Percentiles rank a stretch among this genome's conserved stretches.
These are phyloP conservation scores for Tragopan temminckii DNA, from an alignment of 2,797 vertebrate species.

Conservation along the genomic window DNA sequence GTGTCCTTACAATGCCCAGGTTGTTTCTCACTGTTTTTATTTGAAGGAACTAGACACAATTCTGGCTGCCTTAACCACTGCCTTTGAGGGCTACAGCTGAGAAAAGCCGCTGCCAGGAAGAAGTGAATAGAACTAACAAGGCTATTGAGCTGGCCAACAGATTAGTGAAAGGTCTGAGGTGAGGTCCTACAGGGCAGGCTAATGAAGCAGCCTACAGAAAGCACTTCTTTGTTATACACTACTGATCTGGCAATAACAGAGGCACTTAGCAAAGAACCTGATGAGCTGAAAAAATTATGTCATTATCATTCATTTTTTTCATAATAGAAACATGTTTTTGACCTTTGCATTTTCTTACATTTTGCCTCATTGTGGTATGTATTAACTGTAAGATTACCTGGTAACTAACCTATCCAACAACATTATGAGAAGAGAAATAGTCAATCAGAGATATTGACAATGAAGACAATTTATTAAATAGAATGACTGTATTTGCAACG, in stretches of 20 bases:
- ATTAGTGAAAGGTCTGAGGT: constrained; percentile 95
- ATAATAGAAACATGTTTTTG: constrained; percentile 87
- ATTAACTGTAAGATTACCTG: constrained; percentile 83
- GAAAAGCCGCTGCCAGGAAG: constrained; percentile 92
- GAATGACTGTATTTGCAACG: constrained; percentile 72
- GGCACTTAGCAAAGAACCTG: constrained; percentile 88
- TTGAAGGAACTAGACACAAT: constrained; percentile 91
- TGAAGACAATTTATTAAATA: constrained; percentile 73
- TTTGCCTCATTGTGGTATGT: constrained; percentile 75
- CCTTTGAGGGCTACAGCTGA: constrained; percentile 91
- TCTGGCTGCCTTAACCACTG: constrained; percentile 88
- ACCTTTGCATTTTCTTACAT: constrained; percentile 87
- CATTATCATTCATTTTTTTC: constrained; percentile 89
- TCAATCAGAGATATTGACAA: constrained; percentile 65
- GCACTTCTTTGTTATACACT: constrained; percentile 87
- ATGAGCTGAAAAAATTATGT: constrained; percentile 90
- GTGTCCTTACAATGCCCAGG: constrained; percentile 73
- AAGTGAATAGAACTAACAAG: constrained; percentile 96
- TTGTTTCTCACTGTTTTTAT: constrained; percentile 81
- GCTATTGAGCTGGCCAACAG: constrained; percentile 96
- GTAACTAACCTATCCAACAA: constrained; percentile 70
- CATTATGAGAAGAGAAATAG: constrained; percentile 56
- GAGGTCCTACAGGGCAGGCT: constrained; percentile 83
- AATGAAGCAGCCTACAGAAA: constrained; percentile 85
- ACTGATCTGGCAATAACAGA: constrained; percentile 88